phyloP scores from a whole-genome alignment of 2,888 invertebrate species.

The Synanthedon vespiformis region DNA sequence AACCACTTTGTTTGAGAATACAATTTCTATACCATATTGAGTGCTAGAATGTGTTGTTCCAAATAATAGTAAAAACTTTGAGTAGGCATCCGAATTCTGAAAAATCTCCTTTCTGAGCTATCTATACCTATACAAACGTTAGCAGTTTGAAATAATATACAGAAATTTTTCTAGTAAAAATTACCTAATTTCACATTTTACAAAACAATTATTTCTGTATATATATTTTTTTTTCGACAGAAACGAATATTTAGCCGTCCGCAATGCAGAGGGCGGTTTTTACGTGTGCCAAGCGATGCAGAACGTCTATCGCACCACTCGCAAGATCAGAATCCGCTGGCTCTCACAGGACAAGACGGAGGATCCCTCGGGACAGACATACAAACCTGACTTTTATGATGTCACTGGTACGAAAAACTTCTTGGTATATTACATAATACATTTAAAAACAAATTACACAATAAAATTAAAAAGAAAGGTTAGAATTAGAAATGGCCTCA shows the following conservation, averaged over 20 bases:
- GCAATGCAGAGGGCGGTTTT: conserved; percentile 89
- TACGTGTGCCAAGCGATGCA: conserved; percentile 91
- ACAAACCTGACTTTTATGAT: conserved; percentile 92
- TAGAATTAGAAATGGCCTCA: too few species aligned
- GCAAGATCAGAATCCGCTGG: conserved; percentile 91
- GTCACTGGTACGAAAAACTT: conserved; percentile 72
- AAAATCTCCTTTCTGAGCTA: too few species aligned
- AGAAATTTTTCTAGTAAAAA: too few species aligned
- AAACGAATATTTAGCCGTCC: conserved; percentile 90
- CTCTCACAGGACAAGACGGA: conserved; percentile 79
- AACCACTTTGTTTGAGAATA: too few species aligned
- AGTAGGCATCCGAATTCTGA: too few species aligned
- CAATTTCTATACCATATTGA: too few species aligned
- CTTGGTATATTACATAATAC: too few species aligned
- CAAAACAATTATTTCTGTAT: background rate
- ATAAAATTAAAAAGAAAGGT: background rate
- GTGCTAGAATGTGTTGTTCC: too few species aligned
- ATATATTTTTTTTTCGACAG: conserved; percentile 27
- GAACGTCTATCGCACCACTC: conserved; percentile 88
- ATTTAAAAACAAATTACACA: background rate
- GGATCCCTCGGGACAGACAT: conserved; percentile 76
- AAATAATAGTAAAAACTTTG: too few species aligned
- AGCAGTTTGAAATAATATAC: too few species aligned
- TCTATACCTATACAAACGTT: too few species aligned
- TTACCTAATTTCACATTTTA: background rate